phyloP scores from a whole-genome alignment of 2,888 invertebrate species.

The Athalia cordata region DNA sequence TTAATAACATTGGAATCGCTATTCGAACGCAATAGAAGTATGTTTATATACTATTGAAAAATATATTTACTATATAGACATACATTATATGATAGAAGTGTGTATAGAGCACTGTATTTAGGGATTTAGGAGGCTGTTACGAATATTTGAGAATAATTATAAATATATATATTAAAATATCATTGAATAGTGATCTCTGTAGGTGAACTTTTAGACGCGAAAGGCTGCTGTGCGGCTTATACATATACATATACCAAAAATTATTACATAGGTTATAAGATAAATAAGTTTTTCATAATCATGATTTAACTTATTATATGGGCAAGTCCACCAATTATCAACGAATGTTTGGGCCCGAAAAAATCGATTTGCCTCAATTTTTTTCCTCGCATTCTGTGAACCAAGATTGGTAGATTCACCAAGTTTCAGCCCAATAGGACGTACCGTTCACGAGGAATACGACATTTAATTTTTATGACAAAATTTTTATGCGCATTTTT shows the following conservation, averaged over 20 bases:
- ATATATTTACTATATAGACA: not conserved
- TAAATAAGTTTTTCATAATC: constrained; percentile 7
- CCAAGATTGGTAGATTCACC: too few relatives aligned
- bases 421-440: too few relatives aligned
- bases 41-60: not conserved
- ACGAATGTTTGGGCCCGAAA: too few relatives aligned
- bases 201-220: not conserved
- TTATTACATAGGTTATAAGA: constrained; percentile 10
- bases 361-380: too few relatives aligned
- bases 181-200: not conserved
- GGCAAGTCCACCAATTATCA: too few relatives aligned
- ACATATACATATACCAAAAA: constrained; percentile 1
- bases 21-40: constrained; percentile 41
- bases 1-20: constrained; percentile 10
- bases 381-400: too few relatives aligned
- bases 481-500: too few relatives aligned
- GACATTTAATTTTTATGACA: too few relatives aligned
- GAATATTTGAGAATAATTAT: constrained; percentile 32
- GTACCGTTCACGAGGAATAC: too few relatives aligned
- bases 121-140: constrained; percentile 24
- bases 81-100: constrained; percentile 14
- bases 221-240: constrained; percentile 18
- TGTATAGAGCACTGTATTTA: constrained; percentile 22
- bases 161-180: constrained; percentile 13
- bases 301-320: constrained; percentile 24